Evolutionary conservation across 2,888 invertebrate genomes (phyloP).

Genomic region (Digitonthophagus gazella): DNA sequence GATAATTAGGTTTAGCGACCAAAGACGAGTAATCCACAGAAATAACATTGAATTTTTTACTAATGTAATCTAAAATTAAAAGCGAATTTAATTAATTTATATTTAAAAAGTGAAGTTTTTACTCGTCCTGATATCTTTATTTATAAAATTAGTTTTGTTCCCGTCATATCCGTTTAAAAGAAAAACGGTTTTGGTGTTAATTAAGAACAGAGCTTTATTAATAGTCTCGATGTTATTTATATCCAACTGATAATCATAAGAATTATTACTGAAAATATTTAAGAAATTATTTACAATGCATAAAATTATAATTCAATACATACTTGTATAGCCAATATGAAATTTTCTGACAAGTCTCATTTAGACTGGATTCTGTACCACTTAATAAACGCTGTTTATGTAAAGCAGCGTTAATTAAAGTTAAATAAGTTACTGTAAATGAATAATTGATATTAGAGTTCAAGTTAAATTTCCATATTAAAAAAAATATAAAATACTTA

Average conservation of each 20-base stretch:
- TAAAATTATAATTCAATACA: no score
- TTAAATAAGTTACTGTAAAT: no score
- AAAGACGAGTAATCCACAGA: slow-evolving; percentile 62
- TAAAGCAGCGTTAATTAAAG: no score
- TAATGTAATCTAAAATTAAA: slow-evolving; percentile 53
- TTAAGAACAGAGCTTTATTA: slow-evolving; percentile 52
- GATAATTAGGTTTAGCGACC: slow-evolving; percentile 60
- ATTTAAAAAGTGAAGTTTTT: not conserved
- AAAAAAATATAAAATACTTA: no score
- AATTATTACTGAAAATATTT: slow-evolving; percentile 31
- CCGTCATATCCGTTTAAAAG: slow-evolving; percentile 14
- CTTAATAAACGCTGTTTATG: no score
- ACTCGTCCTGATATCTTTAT: not conserved
- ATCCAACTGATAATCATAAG: slow-evolving; percentile 52
- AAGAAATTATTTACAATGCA: no score
- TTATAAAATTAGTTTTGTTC: not conserved
- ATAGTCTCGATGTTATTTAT: slow-evolving; percentile 48
- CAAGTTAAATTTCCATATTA: no score
- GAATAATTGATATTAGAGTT: no score
- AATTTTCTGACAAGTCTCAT: no score
- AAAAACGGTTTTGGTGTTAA: not conserved
- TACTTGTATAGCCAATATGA: no score
- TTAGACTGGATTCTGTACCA: no score
- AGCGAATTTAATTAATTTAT: not conserved
- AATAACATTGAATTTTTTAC: slow-evolving; percentile 60